Conservation (phyloP, 1,140 invertebrate species). For the Eupeodes corollae region DNA sequence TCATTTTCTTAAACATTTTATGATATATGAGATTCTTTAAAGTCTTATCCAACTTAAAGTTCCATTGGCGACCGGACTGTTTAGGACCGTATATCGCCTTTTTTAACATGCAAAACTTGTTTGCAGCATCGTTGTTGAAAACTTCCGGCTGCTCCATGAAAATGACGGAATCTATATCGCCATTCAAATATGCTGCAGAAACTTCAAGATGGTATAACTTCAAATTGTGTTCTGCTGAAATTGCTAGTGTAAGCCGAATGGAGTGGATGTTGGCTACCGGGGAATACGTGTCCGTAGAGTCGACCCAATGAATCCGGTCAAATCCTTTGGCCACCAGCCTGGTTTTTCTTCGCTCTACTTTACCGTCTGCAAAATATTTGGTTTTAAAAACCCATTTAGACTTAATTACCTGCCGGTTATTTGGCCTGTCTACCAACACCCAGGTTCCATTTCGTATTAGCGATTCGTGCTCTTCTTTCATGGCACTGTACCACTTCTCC, state of each 20-base stretch:
- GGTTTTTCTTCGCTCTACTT: constrained; percentile 26
- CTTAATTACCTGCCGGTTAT: constrained; percentile 15
- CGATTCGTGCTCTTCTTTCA: constrained; percentile 13
- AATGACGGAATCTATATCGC: constrained; percentile 31
- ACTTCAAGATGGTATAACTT: constrained; percentile 29
- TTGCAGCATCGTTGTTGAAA: not conserved
- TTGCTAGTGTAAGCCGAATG: constrained; percentile 1
- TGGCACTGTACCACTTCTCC: constrained; percentile 14
- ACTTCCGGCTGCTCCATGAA: constrained; percentile 33
- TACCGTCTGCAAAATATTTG: constrained; percentile 20
- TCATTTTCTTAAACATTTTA: not conserved
- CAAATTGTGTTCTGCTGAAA: constrained; percentile 5
- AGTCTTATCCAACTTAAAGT: constrained; percentile 16
- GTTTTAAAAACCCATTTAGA: constrained; percentile 30
- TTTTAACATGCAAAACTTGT: constrained; percentile 20
- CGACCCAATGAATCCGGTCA: constrained; percentile 16
- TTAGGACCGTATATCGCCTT: constrained; percentile 35
- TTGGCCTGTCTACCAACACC: constrained; percentile 14
- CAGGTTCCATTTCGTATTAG: constrained; percentile 13
- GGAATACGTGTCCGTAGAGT: constrained; percentile 27
- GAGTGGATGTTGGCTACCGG: constrained; percentile 14
- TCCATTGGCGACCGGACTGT: constrained; percentile 24
- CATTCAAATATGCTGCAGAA: constrained; percentile 21
- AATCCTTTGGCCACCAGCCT: constrained; percentile 28
- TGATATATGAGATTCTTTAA: constrained; percentile 21